phyloP scores from a whole-genome alignment of 1,140 invertebrate genomes.

The Listronotus oregonensis region DNA sequence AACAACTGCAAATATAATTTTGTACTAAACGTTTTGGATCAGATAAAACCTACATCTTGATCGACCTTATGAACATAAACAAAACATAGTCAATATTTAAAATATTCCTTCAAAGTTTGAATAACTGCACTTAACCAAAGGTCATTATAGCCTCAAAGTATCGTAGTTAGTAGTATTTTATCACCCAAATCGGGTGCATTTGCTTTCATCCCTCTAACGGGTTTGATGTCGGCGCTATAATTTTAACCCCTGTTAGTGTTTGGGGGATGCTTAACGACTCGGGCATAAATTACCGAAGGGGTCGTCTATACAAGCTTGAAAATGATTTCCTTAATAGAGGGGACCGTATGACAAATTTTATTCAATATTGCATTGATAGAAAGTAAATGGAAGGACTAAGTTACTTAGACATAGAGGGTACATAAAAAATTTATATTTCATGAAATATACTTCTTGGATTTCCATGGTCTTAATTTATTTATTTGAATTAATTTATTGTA shows the following conservation, averaged over 20 bases:
- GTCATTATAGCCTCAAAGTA: no score
- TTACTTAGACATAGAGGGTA: background rate
- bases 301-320: conserved; percentile 32
- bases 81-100: no score
- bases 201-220: conserved; percentile 27
- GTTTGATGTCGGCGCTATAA: conserved; percentile 42
- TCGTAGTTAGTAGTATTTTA: conserved; percentile 12
- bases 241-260: conserved; percentile 43
- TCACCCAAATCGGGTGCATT: conserved; percentile 24
- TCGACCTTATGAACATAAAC: no score
- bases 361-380: conserved; percentile 17
- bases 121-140: no score
- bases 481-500: no score
- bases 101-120: no score
- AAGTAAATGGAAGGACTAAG: conserved; percentile 4
- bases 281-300: conserved; percentile 28
- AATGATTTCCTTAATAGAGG: conserved; percentile 36
- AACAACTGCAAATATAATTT: no score
- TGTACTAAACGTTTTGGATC: no score
- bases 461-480: no score
- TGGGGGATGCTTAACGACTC: conserved; percentile 31
- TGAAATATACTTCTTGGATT: no score
- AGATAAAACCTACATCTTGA: no score
- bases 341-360: conserved; percentile 32
- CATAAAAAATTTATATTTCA: no score